Percentiles rank a stretch among this genome's conserved stretches.
Evolutionary conservation across 2,113 vertebrate species (phyloP).

Genomic region (Vidua macroura): DNA sequence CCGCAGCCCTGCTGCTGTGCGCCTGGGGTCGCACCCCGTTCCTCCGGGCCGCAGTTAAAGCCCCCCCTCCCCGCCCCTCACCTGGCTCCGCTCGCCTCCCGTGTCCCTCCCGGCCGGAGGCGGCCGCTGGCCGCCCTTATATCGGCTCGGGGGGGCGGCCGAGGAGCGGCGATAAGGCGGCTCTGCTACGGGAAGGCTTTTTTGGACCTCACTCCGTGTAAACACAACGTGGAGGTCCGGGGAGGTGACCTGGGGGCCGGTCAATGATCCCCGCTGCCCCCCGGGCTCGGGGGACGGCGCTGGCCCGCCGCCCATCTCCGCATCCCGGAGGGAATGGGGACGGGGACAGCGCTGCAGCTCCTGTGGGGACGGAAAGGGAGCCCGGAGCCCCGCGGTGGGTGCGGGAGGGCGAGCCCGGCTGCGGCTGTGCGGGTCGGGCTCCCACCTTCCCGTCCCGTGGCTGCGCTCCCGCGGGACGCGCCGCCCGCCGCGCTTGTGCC

Average conservation of each 20-base stretch:
- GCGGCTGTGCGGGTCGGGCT: not conserved
- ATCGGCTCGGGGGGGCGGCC: not conserved
- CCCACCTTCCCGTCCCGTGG: not conserved
- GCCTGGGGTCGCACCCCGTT: not conserved
- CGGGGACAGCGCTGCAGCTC: not conserved
- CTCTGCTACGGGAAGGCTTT: not conserved
- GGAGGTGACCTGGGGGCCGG: slow-evolving; percentile 36
- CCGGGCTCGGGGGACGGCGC: not conserved
- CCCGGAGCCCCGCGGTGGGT: not conserved
- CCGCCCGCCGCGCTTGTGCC: not conserved
- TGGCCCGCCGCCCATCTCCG: not conserved
- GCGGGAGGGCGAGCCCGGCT: not conserved
- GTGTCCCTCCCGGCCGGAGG: not conserved
- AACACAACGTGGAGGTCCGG: slow-evolving; percentile 82
- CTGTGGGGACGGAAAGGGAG: not conserved
- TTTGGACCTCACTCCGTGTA: slow-evolving; percentile 76
- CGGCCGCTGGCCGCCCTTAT: not conserved
- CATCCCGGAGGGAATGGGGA: not conserved
- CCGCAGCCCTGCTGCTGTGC: not conserved
- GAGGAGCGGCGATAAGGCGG: not conserved
- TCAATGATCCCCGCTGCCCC: not conserved
- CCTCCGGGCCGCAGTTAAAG: not conserved
- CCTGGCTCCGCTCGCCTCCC: not conserved
- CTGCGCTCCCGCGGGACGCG: not conserved
- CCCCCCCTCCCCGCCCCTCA: not conserved